Base-by-base conservation (phyloP, 2,888 invertebrate genomes). In the Parapristionchus giblindavisi region DNA sequence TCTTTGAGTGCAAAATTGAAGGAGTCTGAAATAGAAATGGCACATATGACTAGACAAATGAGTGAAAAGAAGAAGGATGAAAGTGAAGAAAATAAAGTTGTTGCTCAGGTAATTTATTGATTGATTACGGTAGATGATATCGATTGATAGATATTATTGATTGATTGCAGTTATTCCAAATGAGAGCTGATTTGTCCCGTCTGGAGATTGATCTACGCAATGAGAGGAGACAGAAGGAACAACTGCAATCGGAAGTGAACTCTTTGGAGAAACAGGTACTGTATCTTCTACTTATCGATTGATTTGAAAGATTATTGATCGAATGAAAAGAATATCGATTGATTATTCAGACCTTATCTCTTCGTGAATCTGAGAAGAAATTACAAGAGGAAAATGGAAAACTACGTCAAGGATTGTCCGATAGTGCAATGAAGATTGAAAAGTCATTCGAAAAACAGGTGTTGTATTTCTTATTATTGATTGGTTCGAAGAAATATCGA, bases 371-470 rank as follows among this genome's bases (percentile, higher is more conserved):
- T 1, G 73, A 77, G 63, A 40, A 54, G 48, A 51, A 24, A 36
- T 52, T 78, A 29, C 58, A 75, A 17, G 77, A 78, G 11, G 80
- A 80, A 70, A 80, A 80, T 51, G 75, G 74, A 6, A 73, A 77
- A 21, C 36, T 79, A 40, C 32, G 80, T 24, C 70, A 78, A 32
- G 82, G 81, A 54, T 40, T 83, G 68, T 70, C 80, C 4, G 82
- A 80, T 29, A 79, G 81, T 17, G 72, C 81, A 0, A 71, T 58
- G 40, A 83, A 83, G 71, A 76, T 81, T 21, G 80, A 80, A 38
- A 71, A n/a, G n/a, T n/a, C n/a, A n/a, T n/a, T n/a, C n/a, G n/a
- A n/a, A n/a, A n/a, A n/a, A n/a, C n/a, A n/a, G n/a, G n/a, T n/a
- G n/a, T n/a, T n/a, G n/a, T n/a, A n/a, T n/a, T n/a, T n/a, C n/a